Conservation (phyloP, 1,140 invertebrate species). For the Hyles vespertilio region DNA sequence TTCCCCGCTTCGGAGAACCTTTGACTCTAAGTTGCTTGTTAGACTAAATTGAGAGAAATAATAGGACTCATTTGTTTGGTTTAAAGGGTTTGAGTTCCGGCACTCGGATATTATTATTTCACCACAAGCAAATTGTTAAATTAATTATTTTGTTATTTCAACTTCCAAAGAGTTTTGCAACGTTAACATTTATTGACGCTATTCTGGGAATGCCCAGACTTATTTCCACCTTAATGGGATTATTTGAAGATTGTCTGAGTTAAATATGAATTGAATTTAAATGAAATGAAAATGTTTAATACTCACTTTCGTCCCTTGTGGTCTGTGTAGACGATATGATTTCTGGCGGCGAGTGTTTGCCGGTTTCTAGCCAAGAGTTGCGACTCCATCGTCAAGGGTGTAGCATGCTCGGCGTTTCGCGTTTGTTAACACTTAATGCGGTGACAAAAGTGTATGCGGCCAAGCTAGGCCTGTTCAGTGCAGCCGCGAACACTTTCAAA, state of each 20-base stretch:
- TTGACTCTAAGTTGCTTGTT: slow-evolving; percentile 67
- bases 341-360: slow-evolving; percentile 54
- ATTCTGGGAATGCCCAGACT: too few species aligned
- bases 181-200: neutral
- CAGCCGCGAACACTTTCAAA: slow-evolving; percentile 37
- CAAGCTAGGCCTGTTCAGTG: slow-evolving; percentile 10
- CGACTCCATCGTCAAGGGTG: slow-evolving; percentile 42
- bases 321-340: slow-evolving; percentile 74
- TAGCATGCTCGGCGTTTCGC: slow-evolving; percentile 4
- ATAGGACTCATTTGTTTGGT: slow-evolving; percentile 69
- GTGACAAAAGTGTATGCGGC: neutral
- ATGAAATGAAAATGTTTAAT: slow-evolving; percentile 1
- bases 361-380: slow-evolving; percentile 48
- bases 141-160: too few species aligned
- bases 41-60: slow-evolving; percentile 73
- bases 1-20: slow-evolving; percentile 62
- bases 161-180: neutral
- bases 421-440: neutral
- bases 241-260: too few species aligned
- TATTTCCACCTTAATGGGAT: too few species aligned
- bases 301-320: slow-evolving; percentile 75
- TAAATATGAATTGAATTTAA: too few species aligned
- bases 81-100: slow-evolving; percentile 52
- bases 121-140: slow-evolving; percentile 32
- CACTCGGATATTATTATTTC: slow-evolving; percentile 36